Conservation (phyloP, 2,797 vertebrate genomes). For the Clangula hyemalis region DNA sequence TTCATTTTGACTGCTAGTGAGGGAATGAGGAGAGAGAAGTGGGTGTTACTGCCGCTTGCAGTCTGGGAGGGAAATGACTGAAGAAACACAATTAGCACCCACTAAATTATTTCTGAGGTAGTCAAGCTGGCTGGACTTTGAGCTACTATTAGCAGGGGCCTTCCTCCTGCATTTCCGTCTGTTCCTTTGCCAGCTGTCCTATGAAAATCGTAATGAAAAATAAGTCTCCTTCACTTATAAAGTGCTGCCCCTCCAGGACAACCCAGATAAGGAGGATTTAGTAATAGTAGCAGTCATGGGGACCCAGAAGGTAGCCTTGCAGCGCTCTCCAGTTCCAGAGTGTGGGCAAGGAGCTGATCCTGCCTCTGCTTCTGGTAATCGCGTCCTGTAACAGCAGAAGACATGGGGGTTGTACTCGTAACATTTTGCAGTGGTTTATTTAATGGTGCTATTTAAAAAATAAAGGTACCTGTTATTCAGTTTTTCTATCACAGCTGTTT, state of each 20-base stretch:
- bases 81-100: background rate
- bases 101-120: background rate
- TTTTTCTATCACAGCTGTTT: background rate
- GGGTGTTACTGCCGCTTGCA: background rate
- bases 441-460: background rate
- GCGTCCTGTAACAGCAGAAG: background rate
- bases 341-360: background rate
- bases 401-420: background rate
- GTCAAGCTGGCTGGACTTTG: background rate
- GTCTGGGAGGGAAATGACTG: background rate
- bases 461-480: background rate
- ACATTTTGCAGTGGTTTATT: background rate
- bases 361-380: background rate
- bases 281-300: background rate
- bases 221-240: background rate
- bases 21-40: background rate
- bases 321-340: background rate
- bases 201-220: background rate
- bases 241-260: background rate
- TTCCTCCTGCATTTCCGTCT: background rate
- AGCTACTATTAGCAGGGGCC: background rate
- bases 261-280: background rate
- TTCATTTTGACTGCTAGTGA: background rate
- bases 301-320: background rate
- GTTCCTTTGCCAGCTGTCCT: background rate